Evolutionary conservation across 2,888 invertebrate genomes (phyloP), one percentile per base, ranked within the genome.

Genomic region (Pterostichus niger): DNA sequence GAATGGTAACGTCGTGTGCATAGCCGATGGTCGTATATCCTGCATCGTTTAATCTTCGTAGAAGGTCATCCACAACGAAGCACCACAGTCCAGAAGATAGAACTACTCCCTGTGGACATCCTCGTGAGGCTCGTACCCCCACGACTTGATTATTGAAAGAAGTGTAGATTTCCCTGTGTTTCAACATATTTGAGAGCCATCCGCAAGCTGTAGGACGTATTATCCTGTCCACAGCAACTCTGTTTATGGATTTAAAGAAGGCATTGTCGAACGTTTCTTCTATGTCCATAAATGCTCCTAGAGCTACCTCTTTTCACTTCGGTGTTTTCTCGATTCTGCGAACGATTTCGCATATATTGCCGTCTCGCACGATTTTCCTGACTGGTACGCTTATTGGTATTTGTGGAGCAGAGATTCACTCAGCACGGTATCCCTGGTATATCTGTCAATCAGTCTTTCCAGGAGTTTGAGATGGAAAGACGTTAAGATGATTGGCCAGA

Each of bases 221-320:
- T 61, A 44, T 15, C 3, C 24, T 73, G 0, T 44, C 10, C 11
- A 40, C 46, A 4, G 54, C 13, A 1, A 84, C 84, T 0, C 64
- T 24, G 0, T 56, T 13, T n/a, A 87, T 84, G 0, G 85, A 64
- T 6, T 64, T 33, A 52, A 83, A 83, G 1, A 83, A 59, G 4
- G 84, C 83, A 31, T 85, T 85, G 64, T 84, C 85, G 64, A 87
- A 86, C 2, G 86, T 86, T 9, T 86, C 86, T 56, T 86, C 85
- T 24, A 86, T 86, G 33, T 86, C 86, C 0, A 85, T 33, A 56
- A 87, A 86, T 64, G 54, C 54, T 54, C 54, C 54, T 2, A 54
- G 17, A 15, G 54, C 54, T 13, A 54, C 17, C 33, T 61, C 31
- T n/a, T 33, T 17, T 0, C 7, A 17, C 11, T 2, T 17, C 2